Conservation (phyloP, 2,888 invertebrate species). For the Meloe dianella region DNA sequence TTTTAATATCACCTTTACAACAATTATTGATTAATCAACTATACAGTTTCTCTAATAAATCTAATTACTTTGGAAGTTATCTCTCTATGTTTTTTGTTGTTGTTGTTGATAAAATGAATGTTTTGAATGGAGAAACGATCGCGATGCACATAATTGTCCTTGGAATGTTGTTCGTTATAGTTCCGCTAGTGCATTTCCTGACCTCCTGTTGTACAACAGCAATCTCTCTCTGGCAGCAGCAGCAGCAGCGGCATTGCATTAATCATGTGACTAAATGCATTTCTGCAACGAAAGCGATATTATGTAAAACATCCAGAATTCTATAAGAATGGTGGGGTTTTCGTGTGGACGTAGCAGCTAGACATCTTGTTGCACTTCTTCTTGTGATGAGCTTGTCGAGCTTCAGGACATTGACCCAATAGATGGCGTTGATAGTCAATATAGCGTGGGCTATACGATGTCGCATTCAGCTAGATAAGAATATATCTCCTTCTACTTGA, state of each 20-base stretch:
- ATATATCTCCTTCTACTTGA: constrained; percentile 48
- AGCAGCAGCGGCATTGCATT: constrained; percentile 2
- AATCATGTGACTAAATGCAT: constrained; percentile 9
- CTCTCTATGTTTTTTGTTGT: too few species aligned
- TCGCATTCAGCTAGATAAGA: constrained; percentile 51
- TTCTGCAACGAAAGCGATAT: constrained; percentile 19
- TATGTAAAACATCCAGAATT: constrained; percentile 20
- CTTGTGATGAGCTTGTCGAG: constrained; percentile 1
- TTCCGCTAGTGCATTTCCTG: constrained; percentile 4
- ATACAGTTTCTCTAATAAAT: neutral
- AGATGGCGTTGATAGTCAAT: constrained; percentile 53
- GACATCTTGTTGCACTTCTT: neutral
- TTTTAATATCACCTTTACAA: too few species aligned
- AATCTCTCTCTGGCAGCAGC: neutral
- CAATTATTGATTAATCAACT: neutral
- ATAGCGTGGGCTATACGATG: constrained; percentile 51
- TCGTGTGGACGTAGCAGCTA: neutral
- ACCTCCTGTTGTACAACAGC: constrained; percentile 3
- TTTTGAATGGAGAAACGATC: neutral
- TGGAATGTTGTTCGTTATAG: constrained; percentile 4
- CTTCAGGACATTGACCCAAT: constrained; percentile 47
- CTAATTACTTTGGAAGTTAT: neutral
- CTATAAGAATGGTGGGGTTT: neutral
- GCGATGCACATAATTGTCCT: neutral
- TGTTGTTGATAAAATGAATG: too few species aligned